Percentiles rank a stretch among this genome's conserved stretches.
Evolutionary conservation across 2,888 invertebrate species (phyloP).

Genomic region (Ceriagrion tenellum): DNA sequence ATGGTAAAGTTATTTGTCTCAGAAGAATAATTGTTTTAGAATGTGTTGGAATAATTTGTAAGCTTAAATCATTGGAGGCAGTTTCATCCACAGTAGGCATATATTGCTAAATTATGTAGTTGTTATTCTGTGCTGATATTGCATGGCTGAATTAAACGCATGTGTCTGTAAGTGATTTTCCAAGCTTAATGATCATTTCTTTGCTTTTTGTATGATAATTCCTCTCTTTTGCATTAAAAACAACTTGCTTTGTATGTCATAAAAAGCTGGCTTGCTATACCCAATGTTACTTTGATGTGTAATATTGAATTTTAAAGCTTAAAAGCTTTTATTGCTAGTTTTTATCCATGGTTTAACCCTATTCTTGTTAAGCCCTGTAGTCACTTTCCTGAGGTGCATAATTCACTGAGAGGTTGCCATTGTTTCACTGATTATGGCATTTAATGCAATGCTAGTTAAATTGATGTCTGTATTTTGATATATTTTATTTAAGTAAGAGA

Average conservation of each 20-base stretch:
- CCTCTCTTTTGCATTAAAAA: conserved; percentile 28
- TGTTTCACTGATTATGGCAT: no score
- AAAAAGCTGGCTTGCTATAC: background rate
- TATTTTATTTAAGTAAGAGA: background rate
- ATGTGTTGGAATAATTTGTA: background rate
- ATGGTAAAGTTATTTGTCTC: background rate
- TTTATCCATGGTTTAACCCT: background rate
- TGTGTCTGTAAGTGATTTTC: conserved; percentile 26
- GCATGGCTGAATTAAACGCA: conserved; percentile 66
- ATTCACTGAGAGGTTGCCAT: background rate
- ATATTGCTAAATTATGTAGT: conserved; percentile 20
- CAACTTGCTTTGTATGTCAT: background rate
- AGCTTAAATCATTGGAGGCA: background rate
- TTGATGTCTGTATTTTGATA: no score
- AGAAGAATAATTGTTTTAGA: background rate
- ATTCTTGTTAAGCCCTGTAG: background rate
- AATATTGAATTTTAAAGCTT: background rate
- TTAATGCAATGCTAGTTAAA: no score
- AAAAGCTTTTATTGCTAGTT: background rate
- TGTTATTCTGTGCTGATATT: conserved; percentile 57
- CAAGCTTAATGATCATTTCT: conserved; percentile 51
- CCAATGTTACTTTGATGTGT: background rate
- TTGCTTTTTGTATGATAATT: conserved; percentile 41
- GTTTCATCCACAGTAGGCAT: background rate
- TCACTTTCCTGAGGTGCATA: background rate